phyloP scores from a whole-genome alignment of 2,113 vertebrate species.

The Pachyramphus minor region DNA sequence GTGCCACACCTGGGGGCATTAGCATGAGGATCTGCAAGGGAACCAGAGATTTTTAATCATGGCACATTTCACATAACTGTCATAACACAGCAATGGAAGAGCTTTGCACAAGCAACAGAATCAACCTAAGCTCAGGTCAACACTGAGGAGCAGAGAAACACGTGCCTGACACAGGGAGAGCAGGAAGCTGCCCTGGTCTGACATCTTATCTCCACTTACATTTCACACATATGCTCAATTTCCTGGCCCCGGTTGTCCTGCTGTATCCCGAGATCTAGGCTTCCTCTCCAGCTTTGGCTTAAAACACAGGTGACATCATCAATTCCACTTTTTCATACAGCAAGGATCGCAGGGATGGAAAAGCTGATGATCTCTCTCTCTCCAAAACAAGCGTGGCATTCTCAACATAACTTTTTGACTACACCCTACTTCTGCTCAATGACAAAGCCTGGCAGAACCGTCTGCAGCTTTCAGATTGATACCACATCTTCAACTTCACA shows the following conservation, averaged over 20 bases:
- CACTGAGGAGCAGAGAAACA: background rate
- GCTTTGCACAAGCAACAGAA: background rate
- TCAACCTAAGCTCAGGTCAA: background rate
- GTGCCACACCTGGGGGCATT: background rate
- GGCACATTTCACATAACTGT: too few relatives aligned
- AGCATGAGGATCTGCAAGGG: background rate
- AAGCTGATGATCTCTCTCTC: background rate
- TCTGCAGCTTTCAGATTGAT: background rate
- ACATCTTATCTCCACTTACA: background rate
- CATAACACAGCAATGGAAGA: background rate
- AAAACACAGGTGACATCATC: background rate
- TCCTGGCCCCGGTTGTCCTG: background rate
- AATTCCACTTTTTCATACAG: background rate
- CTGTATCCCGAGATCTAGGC: background rate
- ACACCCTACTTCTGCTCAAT: background rate
- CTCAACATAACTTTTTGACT: background rate
- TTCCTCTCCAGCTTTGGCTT: background rate
- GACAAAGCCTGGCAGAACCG: background rate
- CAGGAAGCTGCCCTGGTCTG: accelerated
- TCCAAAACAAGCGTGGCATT: accelerated
- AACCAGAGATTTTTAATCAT: background rate
- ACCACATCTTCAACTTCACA: background rate
- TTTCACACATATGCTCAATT: background rate
- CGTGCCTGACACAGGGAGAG: background rate
- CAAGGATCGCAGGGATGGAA: accelerated